A percentile compares a stretch with the other conserved stretches of the same genome.
Conservation (phyloP, 2,888 invertebrate genomes). For the Eulithis prunata region DNA sequence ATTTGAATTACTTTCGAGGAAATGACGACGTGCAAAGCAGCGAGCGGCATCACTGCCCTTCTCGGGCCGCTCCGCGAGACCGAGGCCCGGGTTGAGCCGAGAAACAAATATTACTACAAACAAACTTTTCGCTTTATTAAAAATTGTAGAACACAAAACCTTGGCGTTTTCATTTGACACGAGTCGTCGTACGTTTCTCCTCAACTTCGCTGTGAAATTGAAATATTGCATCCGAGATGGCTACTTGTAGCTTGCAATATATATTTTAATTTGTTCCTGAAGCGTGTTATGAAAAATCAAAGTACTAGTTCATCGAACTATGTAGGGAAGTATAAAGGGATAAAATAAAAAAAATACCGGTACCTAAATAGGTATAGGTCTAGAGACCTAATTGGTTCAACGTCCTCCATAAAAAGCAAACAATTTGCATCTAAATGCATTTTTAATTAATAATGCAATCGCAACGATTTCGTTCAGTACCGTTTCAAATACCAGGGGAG, state of each 20-base stretch:
- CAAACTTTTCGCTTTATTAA: slow-evolving; percentile 66
- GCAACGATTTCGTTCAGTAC: slow-evolving; percentile 47
- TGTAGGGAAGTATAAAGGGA: too few relatives aligned
- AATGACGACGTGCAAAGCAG: slow-evolving; percentile 78
- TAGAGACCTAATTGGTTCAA: too few relatives aligned
- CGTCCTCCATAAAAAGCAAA: slow-evolving; percentile 11
- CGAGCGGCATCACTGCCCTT: slow-evolving; percentile 58
- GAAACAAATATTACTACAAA: slow-evolving; percentile 66
- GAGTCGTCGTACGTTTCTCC: slow-evolving; percentile 21
- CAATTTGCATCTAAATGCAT: slow-evolving; percentile 33
- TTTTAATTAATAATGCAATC: slow-evolving; percentile 27
- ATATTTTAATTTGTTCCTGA: too few relatives aligned
- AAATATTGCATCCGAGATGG: slow-evolving; percentile 23
- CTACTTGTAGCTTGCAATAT: slow-evolving; percentile 1
- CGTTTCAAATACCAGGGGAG: slow-evolving; percentile 69
- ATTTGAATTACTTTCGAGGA: slow-evolving; percentile 85
- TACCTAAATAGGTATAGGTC: too few relatives aligned
- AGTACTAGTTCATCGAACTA: not conserved
- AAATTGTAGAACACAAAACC: slow-evolving; percentile 49
- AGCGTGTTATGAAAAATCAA: too few relatives aligned
- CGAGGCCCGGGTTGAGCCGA: slow-evolving; percentile 56
- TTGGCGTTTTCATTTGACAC: slow-evolving; percentile 41
- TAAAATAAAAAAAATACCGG: too few relatives aligned
- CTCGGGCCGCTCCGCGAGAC: slow-evolving; percentile 28
- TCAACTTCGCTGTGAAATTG: slow-evolving; percentile 10